Evolutionary conservation across 1,140 invertebrate species (phyloP), one percentile per base, ranked within the genome.

Genomic region (Drosophila pachea): DNA sequence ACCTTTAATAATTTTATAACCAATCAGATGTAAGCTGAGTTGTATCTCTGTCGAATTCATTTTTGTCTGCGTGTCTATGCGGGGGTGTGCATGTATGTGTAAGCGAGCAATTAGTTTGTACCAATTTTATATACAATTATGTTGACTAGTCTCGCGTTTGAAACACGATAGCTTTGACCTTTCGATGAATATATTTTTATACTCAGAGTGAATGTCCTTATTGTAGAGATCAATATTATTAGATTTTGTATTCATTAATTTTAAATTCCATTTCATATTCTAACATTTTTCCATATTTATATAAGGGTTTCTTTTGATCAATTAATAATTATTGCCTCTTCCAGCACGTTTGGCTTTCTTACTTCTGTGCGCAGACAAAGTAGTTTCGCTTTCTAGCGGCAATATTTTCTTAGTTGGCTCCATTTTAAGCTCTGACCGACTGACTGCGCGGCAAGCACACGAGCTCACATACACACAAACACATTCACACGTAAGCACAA

Each of bases 21-120:
- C 65, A 70, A 81, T 76, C 73, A 76, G 35, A 9, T 49, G 16
- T 31, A 45, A 53, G 32, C 49, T 54, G 32, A 4, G 36, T 8
- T 48, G 12, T 63, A 36, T 45, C 7, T 52, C 12, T 32, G 22
- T 58, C 11, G 5, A 43, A 43, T 45, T 59, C 22, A 22, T 22
- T 22, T 22, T 22, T 22, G 22, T 22, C 22, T 22, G 22, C 22
- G 22, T 22, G 22, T 22, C 22, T 22, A 22, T 22, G 22, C 22
- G 22, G 22, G 22, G 22, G 14, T 38, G 9, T 33, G 48, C 16
- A 32, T 31, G 52, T 29, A 4, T 38, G 11, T 45, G 8, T 22
- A 29, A 29, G 16, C 29, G 9, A 3, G 14, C 7, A 47, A 29
- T 47, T 47, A 47, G 4, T 16, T 29, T 11, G 36, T 11, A 38